Evolutionary conservation across 1,140 invertebrate genomes (phyloP), one percentile per base, ranked within the genome.

Genomic region (Drosophila miranda): DNA sequence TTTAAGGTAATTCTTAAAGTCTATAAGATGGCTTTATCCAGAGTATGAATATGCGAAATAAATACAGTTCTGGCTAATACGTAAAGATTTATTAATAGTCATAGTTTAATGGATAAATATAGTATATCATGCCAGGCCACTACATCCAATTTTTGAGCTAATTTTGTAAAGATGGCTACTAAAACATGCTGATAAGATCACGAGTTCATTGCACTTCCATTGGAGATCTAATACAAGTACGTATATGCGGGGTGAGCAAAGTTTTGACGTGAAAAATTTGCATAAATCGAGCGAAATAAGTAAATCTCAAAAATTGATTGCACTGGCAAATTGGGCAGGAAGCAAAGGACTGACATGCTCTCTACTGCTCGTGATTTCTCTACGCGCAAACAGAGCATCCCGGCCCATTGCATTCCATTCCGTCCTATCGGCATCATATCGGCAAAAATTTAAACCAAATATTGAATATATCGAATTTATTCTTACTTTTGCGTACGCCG

Each of bases 141-240:
- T 89, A 89, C 88, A 89, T 89, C 87, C 88, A 89, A 89, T 89
- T 87, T 89, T 88, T 89, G 88, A 89, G 87, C 60, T 75, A 78
- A 41, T 53, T 70, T 56, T 50, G 57, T 23, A 44, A 16, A 55
- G 43, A 66, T 21, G 49, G 62, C 58, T 81, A 75, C 56, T 81
- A 52, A 67, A 86, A 74, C 81, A 86, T 86, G 81, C 81, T 75
- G 30, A 28, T 50, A 21, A 50, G 28, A 46, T 61, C 30, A 43
- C 30, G 43, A 63, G 57, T 41, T 58, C 50, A 48, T 53, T 60
- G 52, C 73, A 61, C 54, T 54, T 74, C 55, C 69, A 41, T 73
- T 68, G 44, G 48, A 49, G 48, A 50, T 51, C 50, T 53, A 51
- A 71, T 19, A 28, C 52, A 13, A 19, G 41, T 26, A 52, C 28